Base-by-base conservation (phyloP, 2,888 invertebrate genomes). In the Meloe dianella region DNA sequence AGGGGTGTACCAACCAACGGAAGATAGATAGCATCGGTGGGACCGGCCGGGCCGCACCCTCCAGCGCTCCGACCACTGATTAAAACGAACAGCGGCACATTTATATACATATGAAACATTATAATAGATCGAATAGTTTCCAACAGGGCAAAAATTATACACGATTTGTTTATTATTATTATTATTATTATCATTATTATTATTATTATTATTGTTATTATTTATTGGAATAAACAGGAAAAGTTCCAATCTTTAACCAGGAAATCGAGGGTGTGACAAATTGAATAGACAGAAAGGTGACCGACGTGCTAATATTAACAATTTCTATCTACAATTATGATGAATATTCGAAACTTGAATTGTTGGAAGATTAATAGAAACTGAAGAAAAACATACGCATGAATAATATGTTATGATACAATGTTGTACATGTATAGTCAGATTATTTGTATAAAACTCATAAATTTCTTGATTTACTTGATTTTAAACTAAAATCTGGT, bases 21-120 rank as follows among this genome's bases (percentile, higher is more conserved):
- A 79, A 79, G 78, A 79, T 74, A 78, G 79, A 79, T 79, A 79
- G 77, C 78, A 79, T 79, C 79, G 75, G 71, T 77, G 77, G 77
- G 78, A 78, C 78, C 74, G 78, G 77, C 77, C 70, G 60, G 68
- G 79, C 79, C 79, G 79, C 79, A 79, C 79, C 79, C 79, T 78
- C 60, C 29, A 63, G 60, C 65, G 60, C 64, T 12, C 22, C 54
- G 65, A 65, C 67, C 67, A 67, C 67, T 64, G 67, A 57, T 67
- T 61, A 61, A 61, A 67, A 64, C 67, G 64, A 62, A 41, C 47
- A 22, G 47, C 47, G 47, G 47, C 47, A 22, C 47, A 47, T 20
- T 20, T 47, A n/a, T 20, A 3, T 4, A 27, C 27, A 27, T 27
- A 27, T 41, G 41, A 41, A 41, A 41, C 41, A 24, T 54, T 24